Evolutionary conservation across 2,797 vertebrate species (phyloP).

Genomic region (Numenius phaeopus): DNA sequence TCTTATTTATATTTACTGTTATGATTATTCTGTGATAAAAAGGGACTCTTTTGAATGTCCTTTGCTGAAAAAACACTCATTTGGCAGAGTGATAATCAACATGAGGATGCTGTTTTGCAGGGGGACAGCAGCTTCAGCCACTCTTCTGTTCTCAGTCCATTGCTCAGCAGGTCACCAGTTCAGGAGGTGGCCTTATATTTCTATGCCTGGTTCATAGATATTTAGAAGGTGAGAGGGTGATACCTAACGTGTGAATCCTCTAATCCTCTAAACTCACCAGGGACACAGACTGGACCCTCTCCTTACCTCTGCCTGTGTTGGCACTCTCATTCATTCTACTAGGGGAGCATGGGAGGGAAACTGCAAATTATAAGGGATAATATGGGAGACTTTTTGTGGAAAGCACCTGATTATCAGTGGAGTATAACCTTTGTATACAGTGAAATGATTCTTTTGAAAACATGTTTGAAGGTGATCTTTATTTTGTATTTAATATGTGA

Average conservation of each 20-base stretch:
- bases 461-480: neutral
- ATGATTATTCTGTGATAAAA: neutral
- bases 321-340: neutral
- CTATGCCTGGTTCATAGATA: neutral
- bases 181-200: neutral
- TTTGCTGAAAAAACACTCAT: neutral
- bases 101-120: neutral
- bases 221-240: neutral
- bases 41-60: neutral
- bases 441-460: neutral
- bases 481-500: neutral
- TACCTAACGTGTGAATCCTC: neutral
- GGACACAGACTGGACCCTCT: neutral
- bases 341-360: neutral
- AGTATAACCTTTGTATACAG: neutral
- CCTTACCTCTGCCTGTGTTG: neutral
- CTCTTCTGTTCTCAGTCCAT: neutral
- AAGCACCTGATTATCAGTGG: neutral
- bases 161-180: neutral
- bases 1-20: neutral
- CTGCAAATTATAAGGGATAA: neutral
- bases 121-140: neutral
- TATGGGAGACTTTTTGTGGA: neutral
- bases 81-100: neutral
- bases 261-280: neutral